A percentile compares a stretch with the other conserved stretches of the same genome.
These are phyloP conservation scores for Strigops habroptila DNA, from an alignment of 2,113 vertebrate species.

Conservation along the genomic window DNA sequence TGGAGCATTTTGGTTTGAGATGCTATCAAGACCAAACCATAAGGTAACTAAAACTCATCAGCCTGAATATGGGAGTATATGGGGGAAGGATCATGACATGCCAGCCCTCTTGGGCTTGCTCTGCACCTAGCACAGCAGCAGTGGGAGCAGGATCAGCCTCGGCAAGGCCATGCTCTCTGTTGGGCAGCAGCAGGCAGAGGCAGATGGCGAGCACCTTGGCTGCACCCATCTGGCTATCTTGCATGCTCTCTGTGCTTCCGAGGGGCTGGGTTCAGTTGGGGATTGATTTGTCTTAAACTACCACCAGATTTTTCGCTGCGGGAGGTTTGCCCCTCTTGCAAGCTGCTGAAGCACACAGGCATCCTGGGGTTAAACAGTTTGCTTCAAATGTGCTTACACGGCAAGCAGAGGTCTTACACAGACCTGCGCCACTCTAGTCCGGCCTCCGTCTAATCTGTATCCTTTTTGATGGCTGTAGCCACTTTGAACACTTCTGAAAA, in stretches of 20 bases:
- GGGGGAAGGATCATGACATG: not conserved
- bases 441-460: not conserved
- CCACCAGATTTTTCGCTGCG: not conserved
- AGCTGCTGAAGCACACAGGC: not conserved
- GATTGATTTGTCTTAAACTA: not conserved
- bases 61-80: not conserved
- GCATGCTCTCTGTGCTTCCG: not conserved
- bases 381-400: not conserved
- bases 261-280: rapidly evolving
- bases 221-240: too few relatives aligned
- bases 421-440: not conserved
- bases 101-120: not conserved
- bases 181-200: not conserved
- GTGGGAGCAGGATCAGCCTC: not conserved
- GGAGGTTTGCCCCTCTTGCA: not conserved
- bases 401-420: not conserved
- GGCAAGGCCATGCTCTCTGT: not conserved
- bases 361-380: not conserved
- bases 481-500: not conserved
- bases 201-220: not conserved
- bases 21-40: not conserved
- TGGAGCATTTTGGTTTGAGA: not conserved
- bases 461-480: not conserved
- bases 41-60: not conserved
- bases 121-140: not conserved